phyloP scores from a whole-genome alignment of 2,113 vertebrate genomes.

The Ameiurus melas region DNA sequence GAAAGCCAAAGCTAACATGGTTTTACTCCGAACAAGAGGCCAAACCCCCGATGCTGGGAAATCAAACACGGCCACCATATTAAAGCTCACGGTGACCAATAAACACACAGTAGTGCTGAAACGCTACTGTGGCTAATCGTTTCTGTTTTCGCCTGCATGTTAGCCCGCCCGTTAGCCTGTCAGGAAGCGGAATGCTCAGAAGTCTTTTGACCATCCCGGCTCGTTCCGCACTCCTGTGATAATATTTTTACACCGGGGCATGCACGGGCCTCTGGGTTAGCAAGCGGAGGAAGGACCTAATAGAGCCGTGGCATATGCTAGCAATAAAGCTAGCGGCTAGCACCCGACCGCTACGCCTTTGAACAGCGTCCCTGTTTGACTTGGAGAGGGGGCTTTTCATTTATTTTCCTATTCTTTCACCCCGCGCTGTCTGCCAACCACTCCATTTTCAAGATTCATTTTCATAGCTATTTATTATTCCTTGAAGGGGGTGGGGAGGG shows the following conservation, averaged over 20 bases:
- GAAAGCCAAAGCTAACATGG: constrained; percentile 33
- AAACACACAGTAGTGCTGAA: not conserved
- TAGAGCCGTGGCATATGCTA: constrained; percentile 62
- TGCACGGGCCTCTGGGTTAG: constrained; percentile 51
- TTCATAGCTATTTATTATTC: constrained; percentile 71
- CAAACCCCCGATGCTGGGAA: not conserved
- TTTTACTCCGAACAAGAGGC: not conserved
- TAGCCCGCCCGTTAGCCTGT: constrained; percentile 12
- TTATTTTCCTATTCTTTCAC: constrained; percentile 64
- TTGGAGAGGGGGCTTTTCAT: constrained; percentile 63
- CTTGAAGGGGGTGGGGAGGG: constrained; percentile 53
- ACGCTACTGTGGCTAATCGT: not conserved
- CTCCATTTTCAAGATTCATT: constrained; percentile 68
- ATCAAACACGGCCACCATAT: not conserved
- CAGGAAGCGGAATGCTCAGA: not conserved
- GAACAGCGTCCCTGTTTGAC: constrained; percentile 63
- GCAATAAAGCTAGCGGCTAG: constrained; percentile 65
- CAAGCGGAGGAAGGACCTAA: constrained; percentile 53
- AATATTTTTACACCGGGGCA: constrained; percentile 59
- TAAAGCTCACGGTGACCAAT: not conserved
- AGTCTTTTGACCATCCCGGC: constrained; percentile 25
- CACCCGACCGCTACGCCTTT: constrained; percentile 54
- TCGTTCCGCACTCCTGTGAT: constrained; percentile 47
- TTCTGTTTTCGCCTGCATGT: not conserved
- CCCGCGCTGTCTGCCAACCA: constrained; percentile 61